Evolutionary conservation across 2,888 invertebrate genomes (phyloP), one percentile per base, ranked within the genome.

Genomic region (Adelphocoris suturalis): DNA sequence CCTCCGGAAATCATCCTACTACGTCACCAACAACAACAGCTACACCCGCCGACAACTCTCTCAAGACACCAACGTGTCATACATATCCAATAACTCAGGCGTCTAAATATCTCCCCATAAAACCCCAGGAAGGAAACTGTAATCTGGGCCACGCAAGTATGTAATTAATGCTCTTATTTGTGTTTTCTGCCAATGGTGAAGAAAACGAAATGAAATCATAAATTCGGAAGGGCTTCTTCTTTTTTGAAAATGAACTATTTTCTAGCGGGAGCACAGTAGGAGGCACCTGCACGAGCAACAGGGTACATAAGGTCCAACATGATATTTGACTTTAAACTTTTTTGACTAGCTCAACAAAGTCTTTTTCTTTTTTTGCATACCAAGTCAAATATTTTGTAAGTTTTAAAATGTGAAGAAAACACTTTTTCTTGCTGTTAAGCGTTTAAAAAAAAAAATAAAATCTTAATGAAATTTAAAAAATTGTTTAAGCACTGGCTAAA

Each of bases 1-100:
- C 92, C 92, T 92, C 86, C 95, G 97, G 92, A 97, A 97, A 93
- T 97, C 97, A 19, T 97, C 97, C 92, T 97, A 97, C 93, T 97
- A 97, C 93, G 96, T 97, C 92, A 89, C 91, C n/a, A 90, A 90
- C 88, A 91, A 91, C 85, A 90, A 90, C 86, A 91, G 91, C 90
- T 91, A 91, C 14, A 91, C 91, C 12, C 90, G 91, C 93, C 94
- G 93, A 94, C 95, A 93, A 94, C 95, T 78, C 92, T 94, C 91
- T 86, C 92, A 92, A 91, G 92, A 95, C 94, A 85, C 95, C 94
- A 90, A 95, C 91, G 95, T 95, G 48, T 95, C 95, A 7, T 95
- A 95, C 93, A 95, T 95, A 91, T 95, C 95, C 94, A 96, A 96
- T 93, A 96, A 96, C 93, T 96, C 96, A n/a, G 96, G 96, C 80